Evolutionary conservation across 1,140 invertebrate species (phyloP).

Genomic region (Brachionus koreanus): DNA sequence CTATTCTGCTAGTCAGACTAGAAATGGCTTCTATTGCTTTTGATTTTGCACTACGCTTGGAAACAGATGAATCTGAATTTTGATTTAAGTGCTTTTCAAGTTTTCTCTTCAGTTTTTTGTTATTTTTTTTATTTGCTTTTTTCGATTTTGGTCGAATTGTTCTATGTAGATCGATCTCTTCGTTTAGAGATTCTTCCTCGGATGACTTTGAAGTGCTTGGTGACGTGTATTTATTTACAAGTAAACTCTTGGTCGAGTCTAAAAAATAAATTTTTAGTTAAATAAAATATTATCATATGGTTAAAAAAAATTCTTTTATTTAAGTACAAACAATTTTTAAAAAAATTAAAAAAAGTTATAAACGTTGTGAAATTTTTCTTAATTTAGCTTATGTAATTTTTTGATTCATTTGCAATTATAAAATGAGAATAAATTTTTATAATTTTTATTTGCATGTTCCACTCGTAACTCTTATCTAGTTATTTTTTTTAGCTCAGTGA

Average conservation of each 20-base stretch:
- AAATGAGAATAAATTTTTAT: background rate
- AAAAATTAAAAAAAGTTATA: background rate
- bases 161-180: background rate
- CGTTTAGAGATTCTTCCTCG: background rate
- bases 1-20: background rate
- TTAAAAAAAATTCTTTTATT: background rate
- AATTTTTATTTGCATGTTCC: background rate
- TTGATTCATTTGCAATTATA: background rate
- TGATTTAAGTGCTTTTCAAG: background rate
- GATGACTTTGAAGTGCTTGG: constrained; percentile 11
- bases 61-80: background rate
- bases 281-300: background rate
- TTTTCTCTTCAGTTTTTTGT: background rate
- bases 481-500: background rate
- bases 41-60: constrained; percentile 31
- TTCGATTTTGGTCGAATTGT: background rate
- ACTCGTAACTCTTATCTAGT: background rate
- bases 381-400: background rate
- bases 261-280: background rate
- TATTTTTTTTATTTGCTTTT: background rate
- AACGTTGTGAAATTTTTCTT: background rate
- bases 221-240: constrained; percentile 18
- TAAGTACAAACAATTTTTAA: background rate
- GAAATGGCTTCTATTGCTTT: constrained; percentile 21
- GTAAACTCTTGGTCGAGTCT: constrained; percentile 12